phyloP scores from a whole-genome alignment of 1,140 invertebrate species.

The Hermetia illucens region DNA sequence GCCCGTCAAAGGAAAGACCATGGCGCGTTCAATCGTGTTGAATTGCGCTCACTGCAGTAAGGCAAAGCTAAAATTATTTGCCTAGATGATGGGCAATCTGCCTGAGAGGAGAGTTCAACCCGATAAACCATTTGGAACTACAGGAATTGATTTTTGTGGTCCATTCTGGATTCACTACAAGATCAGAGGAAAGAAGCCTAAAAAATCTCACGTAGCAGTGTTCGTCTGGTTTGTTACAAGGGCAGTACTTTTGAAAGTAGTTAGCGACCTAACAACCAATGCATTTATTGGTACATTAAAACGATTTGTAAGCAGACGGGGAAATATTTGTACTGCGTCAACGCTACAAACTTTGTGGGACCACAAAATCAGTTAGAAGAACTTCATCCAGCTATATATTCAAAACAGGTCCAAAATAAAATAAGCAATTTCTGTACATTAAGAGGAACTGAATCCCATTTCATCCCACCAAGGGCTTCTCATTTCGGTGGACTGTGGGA shows the following conservation, averaged over 20 bases:
- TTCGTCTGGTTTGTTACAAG: conserved; percentile 15
- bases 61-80: conserved; percentile 10
- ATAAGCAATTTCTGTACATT: conserved; percentile 4
- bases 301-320: conserved; percentile 11
- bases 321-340: conserved; percentile 17
- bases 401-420: no score
- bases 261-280: conserved; percentile 9
- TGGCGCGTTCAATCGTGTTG: no score
- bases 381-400: no score
- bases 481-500: conserved; percentile 20
- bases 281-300: conserved; percentile 11
- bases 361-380: no score
- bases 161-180: conserved; percentile 11
- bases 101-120: conserved; percentile 9
- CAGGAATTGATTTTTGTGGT: conserved; percentile 24
- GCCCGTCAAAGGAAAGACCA: conserved; percentile 16
- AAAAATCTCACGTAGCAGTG: conserved; percentile 8
- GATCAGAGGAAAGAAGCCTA: not conserved
- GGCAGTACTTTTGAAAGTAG: conserved; percentile 17
- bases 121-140: conserved; percentile 13
- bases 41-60: conserved; percentile 18
- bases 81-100: conserved; percentile 22
- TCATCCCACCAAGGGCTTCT: conserved; percentile 15
- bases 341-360: conserved; percentile 23
- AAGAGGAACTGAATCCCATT: conserved; percentile 14